phyloP scores from a whole-genome alignment of 2,113 vertebrate genomes.

The Myiopsitta monachus region DNA sequence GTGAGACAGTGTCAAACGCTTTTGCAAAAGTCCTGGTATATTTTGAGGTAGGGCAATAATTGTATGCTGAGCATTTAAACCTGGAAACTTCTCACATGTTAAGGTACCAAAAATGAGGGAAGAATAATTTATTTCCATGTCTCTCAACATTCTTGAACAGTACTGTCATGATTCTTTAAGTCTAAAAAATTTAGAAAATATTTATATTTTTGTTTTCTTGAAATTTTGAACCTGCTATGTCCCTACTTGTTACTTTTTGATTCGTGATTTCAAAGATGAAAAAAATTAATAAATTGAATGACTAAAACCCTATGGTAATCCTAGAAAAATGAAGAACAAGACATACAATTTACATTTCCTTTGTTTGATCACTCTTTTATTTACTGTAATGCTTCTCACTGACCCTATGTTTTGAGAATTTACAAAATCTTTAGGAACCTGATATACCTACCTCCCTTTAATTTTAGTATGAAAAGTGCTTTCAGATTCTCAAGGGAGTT shows the following conservation, averaged over 20 bases:
- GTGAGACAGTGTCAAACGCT: too few relatives aligned
- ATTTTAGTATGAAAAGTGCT: background rate
- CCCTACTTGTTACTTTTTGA: background rate
- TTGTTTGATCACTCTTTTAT: background rate
- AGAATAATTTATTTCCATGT: background rate
- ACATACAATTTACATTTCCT: background rate
- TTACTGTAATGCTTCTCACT: background rate
- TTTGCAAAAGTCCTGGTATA: too few relatives aligned
- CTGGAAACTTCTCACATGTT: background rate
- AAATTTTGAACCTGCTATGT: background rate
- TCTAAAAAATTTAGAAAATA: background rate
- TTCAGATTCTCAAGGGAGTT: background rate
- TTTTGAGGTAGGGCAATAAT: background rate
- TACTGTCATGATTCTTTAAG: background rate
- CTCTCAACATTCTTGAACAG: background rate
- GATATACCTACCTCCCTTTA: background rate
- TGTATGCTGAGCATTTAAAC: background rate
- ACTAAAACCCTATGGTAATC: background rate
- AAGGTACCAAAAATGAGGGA: background rate
- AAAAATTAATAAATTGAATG: background rate
- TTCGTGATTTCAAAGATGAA: background rate
- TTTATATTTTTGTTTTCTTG: background rate
- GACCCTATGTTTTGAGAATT: background rate
- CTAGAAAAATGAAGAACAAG: background rate
- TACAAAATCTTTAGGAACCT: background rate